Base-by-base conservation (phyloP, 2,888 invertebrate species). In the Drosophila nr. perissopoda region DNA sequence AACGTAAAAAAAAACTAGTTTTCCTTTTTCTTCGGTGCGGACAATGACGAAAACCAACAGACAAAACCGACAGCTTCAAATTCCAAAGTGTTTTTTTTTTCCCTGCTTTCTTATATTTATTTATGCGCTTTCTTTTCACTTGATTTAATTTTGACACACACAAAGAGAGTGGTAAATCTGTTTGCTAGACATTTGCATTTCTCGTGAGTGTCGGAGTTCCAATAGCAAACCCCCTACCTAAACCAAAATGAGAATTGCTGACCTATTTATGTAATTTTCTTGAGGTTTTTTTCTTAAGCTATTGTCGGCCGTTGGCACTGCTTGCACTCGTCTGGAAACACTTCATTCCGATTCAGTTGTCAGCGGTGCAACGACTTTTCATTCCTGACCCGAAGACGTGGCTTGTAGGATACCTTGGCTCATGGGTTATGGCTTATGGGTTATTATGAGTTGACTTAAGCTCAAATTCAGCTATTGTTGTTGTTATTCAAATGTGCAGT, bases 61-160 rank as follows among this genome's bases (percentile, higher is more conserved):
- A 79, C 61, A 70, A 60, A 71, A 63, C 57, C 66, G 48, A 82
- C 77, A 77, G 62, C 74, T 61, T 79, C 53, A 61, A 57, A 58
- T 52, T 33, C 46, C 63, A 61, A 79, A 57, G 52, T 52, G 49
- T 34, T 67, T 48, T 49, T 60, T 60, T 38, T 57, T 25, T 60
- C 48, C 62, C 33, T 53, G 57, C 53, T 59, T 69, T 76, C 76
- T 56, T 83, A 38, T 85, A 79, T 88, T 81, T 85, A 82, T 83
- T 83, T 87, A 89, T 89, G 83, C 75, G 68, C 65, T 89, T 82
- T 82, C 70, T 74, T 81, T 88, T 78, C 89, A 83, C 86, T 82
- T 89, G 89, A 87, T 88, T 87, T 89, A 52, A 85, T 78, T 85
- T 83, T 83, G 87, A 74, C 85, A 88, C 77, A 61, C 70, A 77